Evolutionary conservation across 2,888 invertebrate genomes (phyloP), one percentile per base, ranked within the genome.

Genomic region (Eupithecia subfuscata): DNA sequence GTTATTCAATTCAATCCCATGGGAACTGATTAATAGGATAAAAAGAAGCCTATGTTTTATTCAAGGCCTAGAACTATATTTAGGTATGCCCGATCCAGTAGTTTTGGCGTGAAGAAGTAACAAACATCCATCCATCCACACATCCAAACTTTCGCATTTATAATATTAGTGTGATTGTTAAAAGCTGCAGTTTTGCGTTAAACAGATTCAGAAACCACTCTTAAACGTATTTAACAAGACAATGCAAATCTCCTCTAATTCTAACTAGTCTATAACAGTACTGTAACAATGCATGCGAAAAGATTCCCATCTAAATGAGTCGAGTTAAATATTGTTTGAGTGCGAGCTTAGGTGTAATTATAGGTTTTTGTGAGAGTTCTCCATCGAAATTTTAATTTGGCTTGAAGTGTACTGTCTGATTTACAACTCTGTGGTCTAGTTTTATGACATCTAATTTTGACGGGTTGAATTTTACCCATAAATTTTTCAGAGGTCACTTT

Each of bases 311-410:
- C 88, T 87, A 84, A 88, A 88, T 86, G 82, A 87, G 85, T 81
- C 74, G 77, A 81, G 85, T 86, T 87, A 87, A 87, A 88, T 87
- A 86, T 86, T 84, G 85, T 84, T 84, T 85, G 84, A 86, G 84
- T 82, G 80, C 74, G 73, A 79, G 84, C 83, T 81, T 77, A 68
- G 48, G 79, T 78, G 74, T 83, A 82, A 84, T 84, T 79, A 82
- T 79, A 80, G 81, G 70, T 73, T 80, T 71, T 16, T 75, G 75
- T 71, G 75, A 70, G 76, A 79, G 76, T 78, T 74, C 45, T 37
- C 45, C 40, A 74, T 76, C 73, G 43, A 75, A 72, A 60, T 75
- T 72, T 77, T 60, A 34, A 65, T 65, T 69, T 56, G 14, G 30
- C 25, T 14, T 18, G 22, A 22, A 56, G 11, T 22, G 52, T 0